These are phyloP conservation scores for Chelonus formosanus DNA, from an alignment of 2,888 invertebrate species.

Conservation along the genomic window DNA sequence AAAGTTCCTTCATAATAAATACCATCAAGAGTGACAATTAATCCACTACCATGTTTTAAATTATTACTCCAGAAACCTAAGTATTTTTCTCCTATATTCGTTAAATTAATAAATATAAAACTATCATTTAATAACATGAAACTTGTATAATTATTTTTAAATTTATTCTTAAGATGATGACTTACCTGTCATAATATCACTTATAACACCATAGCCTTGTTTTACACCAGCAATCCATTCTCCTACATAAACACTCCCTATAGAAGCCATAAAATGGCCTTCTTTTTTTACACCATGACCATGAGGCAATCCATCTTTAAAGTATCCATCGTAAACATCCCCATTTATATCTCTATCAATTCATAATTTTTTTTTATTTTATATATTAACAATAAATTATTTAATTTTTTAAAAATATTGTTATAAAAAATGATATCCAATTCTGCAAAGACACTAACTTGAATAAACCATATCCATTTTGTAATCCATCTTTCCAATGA, in stretches of 20 bases:
- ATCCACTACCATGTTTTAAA: conserved; percentile 82
- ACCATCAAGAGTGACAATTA: conserved; percentile 88
- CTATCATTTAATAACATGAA: no score
- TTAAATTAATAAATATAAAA: conserved; percentile 5
- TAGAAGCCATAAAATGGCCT: conserved; percentile 79
- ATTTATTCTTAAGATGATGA: not conserved
- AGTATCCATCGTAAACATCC: conserved; percentile 86
- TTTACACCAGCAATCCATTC: conserved; percentile 83
- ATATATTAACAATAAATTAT: no score
- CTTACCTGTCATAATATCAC: conserved; percentile 79
- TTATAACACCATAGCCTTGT: conserved; percentile 89
- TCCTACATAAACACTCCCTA: conserved; percentile 86
- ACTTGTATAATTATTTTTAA: not conserved
- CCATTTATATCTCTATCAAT: conserved; percentile 72
- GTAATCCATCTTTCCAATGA: conserved; percentile 82
- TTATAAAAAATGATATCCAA: no score
- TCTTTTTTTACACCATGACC: conserved; percentile 87
- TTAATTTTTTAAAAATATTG: no score
- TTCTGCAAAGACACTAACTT: conserved; percentile 63
- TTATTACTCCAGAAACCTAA: conserved; percentile 89
- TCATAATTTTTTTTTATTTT: conserved; percentile 17
- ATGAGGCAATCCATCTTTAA: conserved; percentile 83
- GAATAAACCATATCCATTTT: conserved; percentile 82
- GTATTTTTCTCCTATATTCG: conserved; percentile 79
- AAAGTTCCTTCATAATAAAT: conserved; percentile 92